Evolutionary conservation across 2,797 vertebrate genomes (phyloP).

Genomic region (Taeniopygia guttata): DNA sequence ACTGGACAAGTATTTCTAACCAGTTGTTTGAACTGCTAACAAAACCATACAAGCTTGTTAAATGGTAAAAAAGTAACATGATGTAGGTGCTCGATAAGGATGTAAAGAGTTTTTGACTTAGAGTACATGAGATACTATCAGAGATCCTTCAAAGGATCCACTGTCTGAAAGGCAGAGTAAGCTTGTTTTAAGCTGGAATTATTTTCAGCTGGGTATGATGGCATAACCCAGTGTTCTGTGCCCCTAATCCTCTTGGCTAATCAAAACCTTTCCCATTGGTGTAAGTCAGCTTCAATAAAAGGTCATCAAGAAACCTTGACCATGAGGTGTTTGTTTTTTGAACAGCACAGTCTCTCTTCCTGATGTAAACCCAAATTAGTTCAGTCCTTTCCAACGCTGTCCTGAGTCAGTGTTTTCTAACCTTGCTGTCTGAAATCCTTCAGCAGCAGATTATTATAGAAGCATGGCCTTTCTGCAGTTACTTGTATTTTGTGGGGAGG

Average conservation of each 20-base stretch:
- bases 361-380: background rate
- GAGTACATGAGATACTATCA: background rate
- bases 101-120: background rate
- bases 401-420: background rate
- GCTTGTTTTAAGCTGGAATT: background rate
- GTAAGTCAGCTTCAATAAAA: conserved; percentile 5
- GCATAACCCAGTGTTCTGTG: background rate
- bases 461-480: background rate
- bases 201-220: background rate
- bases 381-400: background rate
- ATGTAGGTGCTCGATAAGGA: background rate
- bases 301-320: conserved; percentile 31
- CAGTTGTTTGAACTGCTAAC: background rate
- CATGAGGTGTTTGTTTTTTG: background rate
- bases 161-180: background rate
- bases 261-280: background rate
- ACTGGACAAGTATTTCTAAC: background rate
- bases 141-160: background rate
- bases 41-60: background rate
- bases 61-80: background rate
- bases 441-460: background rate
- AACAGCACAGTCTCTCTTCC: background rate
- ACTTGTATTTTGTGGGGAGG: background rate
- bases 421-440: conserved; percentile 10
- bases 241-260: conserved; percentile 28